phyloP scores from a whole-genome alignment of 1,140 invertebrate species.

The Chlorops oryzae region DNA sequence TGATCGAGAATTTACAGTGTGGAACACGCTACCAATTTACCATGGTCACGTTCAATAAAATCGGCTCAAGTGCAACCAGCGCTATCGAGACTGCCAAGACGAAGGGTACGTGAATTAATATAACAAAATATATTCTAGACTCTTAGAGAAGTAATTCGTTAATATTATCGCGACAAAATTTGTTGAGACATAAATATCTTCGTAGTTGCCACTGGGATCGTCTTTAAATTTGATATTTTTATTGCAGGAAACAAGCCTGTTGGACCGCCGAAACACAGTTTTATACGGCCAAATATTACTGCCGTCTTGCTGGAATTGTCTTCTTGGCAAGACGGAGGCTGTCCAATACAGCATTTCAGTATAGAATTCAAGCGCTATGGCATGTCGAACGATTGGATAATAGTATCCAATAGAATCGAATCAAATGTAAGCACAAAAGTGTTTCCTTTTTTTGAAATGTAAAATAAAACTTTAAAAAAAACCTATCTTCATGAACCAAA shows the following conservation, averaged over 20 bases:
- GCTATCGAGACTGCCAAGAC: conserved; percentile 55
- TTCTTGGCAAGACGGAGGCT: conserved; percentile 61
- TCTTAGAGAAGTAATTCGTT: too few relatives aligned
- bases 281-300: conserved; percentile 57
- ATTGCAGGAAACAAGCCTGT: conserved; percentile 54
- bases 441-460: conserved; percentile 28
- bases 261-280: conserved; percentile 49
- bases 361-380: conserved; percentile 55
- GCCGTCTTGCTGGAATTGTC: conserved; percentile 56
- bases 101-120: conserved; percentile 49
- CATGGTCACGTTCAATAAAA: conserved; percentile 63
- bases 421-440: conserved; percentile 47
- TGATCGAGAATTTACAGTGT: conserved; percentile 59
- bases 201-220: too few relatives aligned
- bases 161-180: too few relatives aligned
- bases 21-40: conserved; percentile 68
- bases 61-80: conserved; percentile 63
- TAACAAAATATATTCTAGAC: too few relatives aligned
- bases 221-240: too few relatives aligned
- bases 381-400: conserved; percentile 51
- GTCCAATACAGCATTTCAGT: conserved; percentile 58
- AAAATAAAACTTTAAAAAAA: not conserved
- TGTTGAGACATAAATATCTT: too few relatives aligned
- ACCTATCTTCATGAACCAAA: conserved; percentile 1
- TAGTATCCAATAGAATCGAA: conserved; percentile 52